These are phyloP conservation scores for Tupaia tana DNA, from an alignment of 2,113 vertebrate genomes.

Conservation along the genomic window DNA sequence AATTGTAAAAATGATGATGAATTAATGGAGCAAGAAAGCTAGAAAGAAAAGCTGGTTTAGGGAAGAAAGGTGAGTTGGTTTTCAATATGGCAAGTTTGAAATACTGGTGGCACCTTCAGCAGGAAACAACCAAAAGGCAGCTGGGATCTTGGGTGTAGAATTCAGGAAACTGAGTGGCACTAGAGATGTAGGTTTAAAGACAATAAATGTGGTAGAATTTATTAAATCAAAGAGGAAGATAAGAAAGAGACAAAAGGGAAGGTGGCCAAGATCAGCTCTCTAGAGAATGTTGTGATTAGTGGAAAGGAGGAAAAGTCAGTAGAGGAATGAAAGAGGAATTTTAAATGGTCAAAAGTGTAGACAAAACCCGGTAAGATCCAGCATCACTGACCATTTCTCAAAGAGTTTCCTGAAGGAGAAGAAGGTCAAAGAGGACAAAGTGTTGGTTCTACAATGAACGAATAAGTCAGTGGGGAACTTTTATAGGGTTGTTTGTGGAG, in stretches of 20 bases:
- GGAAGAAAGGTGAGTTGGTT: constrained; percentile 21
- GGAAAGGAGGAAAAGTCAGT: constrained; percentile 14
- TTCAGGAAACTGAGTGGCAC: constrained; percentile 7
- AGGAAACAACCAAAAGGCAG: neutral
- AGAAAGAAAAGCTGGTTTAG: neutral
- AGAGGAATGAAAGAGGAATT: neutral
- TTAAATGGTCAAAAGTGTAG: neutral
- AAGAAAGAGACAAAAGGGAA: neutral
- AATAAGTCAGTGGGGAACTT: neutral
- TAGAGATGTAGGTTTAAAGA: constrained; percentile 14
- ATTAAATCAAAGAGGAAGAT: constrained; percentile 18
- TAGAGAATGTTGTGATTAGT: neutral
- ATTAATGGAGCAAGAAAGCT: neutral
- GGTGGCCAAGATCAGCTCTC: neutral
- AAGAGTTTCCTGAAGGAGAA: neutral
- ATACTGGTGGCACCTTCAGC: neutral
- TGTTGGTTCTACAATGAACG: neutral
- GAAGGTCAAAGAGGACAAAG: neutral
- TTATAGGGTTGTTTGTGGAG: neutral
- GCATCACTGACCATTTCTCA: neutral
- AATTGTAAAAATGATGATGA: constrained; percentile 19
- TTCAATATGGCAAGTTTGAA: constrained; percentile 13
- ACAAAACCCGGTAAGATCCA: neutral
- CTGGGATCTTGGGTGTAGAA: neutral
- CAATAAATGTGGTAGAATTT: neutral